Percentiles rank a stretch among this genome's conserved stretches.
Conservation (phyloP, 2,888 invertebrate species). For the Megaustenia siamemsis region DNA sequence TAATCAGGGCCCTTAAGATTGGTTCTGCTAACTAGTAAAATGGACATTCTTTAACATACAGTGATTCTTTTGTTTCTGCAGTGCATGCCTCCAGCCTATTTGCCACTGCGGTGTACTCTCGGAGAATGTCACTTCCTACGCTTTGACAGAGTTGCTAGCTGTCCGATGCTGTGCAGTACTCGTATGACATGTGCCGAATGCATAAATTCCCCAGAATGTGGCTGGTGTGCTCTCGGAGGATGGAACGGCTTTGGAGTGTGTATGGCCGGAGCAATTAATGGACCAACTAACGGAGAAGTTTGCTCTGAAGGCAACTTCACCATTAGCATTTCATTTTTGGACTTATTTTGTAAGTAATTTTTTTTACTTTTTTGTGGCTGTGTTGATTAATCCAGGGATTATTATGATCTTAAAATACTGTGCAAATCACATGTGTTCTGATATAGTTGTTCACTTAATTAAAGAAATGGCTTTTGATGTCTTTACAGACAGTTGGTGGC, state of each 20-base stretch:
- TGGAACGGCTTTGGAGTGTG: conserved; percentile 87
- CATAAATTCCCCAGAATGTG: conserved; percentile 92
- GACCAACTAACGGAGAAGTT: conserved; percentile 78
- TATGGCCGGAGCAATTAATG: conserved; percentile 88
- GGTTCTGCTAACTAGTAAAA: neutral
- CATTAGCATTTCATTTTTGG: conserved; percentile 48
- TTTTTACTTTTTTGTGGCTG: no score
- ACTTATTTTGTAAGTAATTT: conserved; percentile 43
- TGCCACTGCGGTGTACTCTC: conserved; percentile 92
- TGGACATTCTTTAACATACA: no score
- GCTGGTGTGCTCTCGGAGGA: conserved; percentile 90
- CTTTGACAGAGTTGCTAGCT: conserved; percentile 82
- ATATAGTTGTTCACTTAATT: no score
- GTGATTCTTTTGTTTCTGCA: conserved; percentile 66
- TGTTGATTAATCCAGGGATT: no score
- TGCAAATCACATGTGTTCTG: no score
- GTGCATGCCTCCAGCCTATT: conserved; percentile 92
- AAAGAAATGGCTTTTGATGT: no score
- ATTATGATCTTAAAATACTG: no score
- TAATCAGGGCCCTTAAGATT: neutral
- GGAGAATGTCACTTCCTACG: conserved; percentile 90
- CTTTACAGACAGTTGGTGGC: no score
- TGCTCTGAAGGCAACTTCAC: conserved; percentile 65
- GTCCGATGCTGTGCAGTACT: conserved; percentile 91
- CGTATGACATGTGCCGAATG: conserved; percentile 93